Conservation (phyloP, 2,113 vertebrate species). For the Pungitius pungitius region DNA sequence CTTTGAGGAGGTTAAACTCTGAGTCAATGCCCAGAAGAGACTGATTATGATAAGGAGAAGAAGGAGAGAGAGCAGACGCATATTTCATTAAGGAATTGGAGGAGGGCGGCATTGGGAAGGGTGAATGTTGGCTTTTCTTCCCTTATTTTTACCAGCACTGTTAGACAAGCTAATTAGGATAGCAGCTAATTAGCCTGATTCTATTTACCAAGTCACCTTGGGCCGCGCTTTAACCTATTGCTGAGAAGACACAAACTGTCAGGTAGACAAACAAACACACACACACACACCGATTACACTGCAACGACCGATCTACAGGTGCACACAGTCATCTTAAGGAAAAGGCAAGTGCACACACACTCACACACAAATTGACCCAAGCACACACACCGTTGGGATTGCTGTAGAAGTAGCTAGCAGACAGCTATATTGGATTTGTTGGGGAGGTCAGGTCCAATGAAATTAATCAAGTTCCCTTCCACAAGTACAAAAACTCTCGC, state of each 20-base stretch:
- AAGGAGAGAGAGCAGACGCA: constrained; percentile 64
- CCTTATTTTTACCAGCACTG: constrained; percentile 41
- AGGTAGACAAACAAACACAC: constrained; percentile 34
- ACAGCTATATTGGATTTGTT: constrained; percentile 70
- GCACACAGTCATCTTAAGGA: background rate
- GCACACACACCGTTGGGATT: constrained; percentile 34
- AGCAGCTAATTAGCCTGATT: constrained; percentile 73
- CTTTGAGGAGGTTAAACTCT: constrained; percentile 77
- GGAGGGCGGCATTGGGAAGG: constrained; percentile 26
- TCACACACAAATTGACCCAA: background rate
- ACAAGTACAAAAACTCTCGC: constrained; percentile 44
- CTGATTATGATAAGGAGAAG: constrained; percentile 72
- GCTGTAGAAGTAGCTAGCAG: constrained; percentile 51
- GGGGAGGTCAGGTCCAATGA: constrained; percentile 43
- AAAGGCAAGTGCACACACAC: constrained; percentile 5
- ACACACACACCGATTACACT: background rate
- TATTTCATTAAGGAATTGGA: constrained; percentile 72
- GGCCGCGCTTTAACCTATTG: constrained; percentile 56
- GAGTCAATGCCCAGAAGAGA: constrained; percentile 71
- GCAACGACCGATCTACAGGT: background rate
- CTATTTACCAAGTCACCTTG: constrained; percentile 75
- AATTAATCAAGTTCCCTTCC: constrained; percentile 65
- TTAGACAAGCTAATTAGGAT: constrained; percentile 74
- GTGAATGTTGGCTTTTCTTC: constrained; percentile 24
- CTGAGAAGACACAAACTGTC: constrained; percentile 45